Evolutionary conservation across 2,797 vertebrate species (phyloP).

Genomic region (Garrulus glandarius): DNA sequence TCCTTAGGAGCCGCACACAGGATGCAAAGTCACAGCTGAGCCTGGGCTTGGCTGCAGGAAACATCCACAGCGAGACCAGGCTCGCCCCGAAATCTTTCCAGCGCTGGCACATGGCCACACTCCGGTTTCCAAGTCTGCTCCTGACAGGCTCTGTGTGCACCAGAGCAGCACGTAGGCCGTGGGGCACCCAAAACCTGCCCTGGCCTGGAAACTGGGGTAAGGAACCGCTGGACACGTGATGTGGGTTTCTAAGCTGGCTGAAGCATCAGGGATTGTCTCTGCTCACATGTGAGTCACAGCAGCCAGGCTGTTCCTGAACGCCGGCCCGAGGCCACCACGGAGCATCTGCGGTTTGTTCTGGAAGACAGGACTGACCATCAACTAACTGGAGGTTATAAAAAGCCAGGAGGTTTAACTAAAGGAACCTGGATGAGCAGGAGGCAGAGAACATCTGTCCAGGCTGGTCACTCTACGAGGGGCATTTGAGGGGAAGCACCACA

Average conservation of each 20-base stretch:
- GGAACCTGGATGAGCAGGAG: neutral
- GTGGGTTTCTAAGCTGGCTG: neutral
- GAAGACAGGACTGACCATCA: neutral
- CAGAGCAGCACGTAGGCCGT: neutral
- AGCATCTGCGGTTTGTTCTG: neutral
- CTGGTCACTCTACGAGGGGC: accelerated
- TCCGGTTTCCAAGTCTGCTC: neutral
- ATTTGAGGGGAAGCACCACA: neutral
- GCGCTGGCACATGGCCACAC: accelerated
- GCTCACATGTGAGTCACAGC: neutral
- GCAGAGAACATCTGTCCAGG: neutral
- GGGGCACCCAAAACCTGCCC: neutral
- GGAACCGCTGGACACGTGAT: neutral
- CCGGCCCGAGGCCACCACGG: neutral
- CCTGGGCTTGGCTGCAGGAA: neutral
- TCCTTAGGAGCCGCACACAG: accelerated
- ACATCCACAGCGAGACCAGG: neutral
- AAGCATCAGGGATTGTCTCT: neutral
- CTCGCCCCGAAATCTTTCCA: neutral
- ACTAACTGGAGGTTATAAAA: neutral
- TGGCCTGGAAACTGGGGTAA: neutral
- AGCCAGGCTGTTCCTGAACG: neutral
- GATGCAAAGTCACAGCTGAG: neutral
- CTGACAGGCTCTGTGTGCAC: neutral
- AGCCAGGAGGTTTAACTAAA: neutral